Percentiles rank a stretch among this genome's conserved stretches.
Evolutionary conservation across 2,113 vertebrate genomes (phyloP).

Genomic region (Erythrolamprus reginae): DNA sequence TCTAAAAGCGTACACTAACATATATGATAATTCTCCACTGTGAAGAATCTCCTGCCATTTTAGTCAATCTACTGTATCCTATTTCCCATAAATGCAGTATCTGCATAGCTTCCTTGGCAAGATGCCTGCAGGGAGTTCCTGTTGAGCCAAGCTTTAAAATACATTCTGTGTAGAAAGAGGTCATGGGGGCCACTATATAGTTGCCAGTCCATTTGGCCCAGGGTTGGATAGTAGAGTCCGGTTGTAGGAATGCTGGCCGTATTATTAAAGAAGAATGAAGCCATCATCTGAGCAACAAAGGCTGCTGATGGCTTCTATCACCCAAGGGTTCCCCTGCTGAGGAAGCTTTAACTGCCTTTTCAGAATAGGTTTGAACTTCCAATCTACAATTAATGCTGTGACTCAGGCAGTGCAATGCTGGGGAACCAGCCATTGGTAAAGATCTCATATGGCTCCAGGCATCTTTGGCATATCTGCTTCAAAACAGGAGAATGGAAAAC

Average conservation of each 20-base stretch:
- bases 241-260: background rate
- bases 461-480: background rate
- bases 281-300: background rate
- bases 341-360: background rate
- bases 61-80: background rate
- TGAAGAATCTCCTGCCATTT: background rate
- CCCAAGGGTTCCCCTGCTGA: background rate
- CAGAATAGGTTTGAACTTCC: background rate
- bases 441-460: background rate
- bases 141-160: background rate
- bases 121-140: background rate
- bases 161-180: background rate
- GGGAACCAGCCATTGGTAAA: background rate
- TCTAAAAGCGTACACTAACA: background rate
- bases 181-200: background rate
- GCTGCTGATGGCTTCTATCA: background rate
- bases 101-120: background rate
- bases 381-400: background rate
- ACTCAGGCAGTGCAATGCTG: background rate
- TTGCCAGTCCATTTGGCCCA: background rate
- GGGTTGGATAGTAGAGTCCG: background rate
- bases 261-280: background rate
- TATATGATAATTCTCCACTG: background rate
- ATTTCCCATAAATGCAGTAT: background rate
- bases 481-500: background rate